Evolutionary conservation across 35 echinoderm and acorn worm species (phyloP), one percentile per base, ranked within the genome.

Genomic region (Apostichopus parvimensis): DNA sequence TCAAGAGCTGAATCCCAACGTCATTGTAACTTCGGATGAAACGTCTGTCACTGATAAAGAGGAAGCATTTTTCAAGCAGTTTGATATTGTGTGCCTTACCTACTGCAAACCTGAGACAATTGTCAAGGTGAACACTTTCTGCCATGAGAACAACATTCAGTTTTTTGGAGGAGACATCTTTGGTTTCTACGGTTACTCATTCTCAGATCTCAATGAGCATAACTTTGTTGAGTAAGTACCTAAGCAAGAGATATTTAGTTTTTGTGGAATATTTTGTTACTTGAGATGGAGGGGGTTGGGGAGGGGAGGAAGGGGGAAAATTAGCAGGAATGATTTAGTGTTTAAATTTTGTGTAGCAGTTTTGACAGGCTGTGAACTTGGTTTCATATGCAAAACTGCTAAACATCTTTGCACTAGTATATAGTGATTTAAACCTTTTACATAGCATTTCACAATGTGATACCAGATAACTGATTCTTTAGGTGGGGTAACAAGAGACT

Each of bases 161-260:
- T 99, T 96, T 83, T 96, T 99, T 79, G 97, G 91, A 73, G 93
- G 95, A 57, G 95, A 99, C 76, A 91, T 96, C 53, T 99, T 87
- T 79, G 97, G 97, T 34, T 96, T 93, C 83, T 96, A 96, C 73
- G 97, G 97, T 26, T 96, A 93, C 79, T 92, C 92, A 71, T 99
- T 99, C 82, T 71, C 93, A 17, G 97, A 96, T 55, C 82, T 99
- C 9, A 95, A 94, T 86, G 95, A 96, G 73, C 97, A 99, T 77
- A 77, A 95, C n/a, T 99, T 87, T 99, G 97, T 99, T 22, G 97
- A 96, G 97, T 99, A 93, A 95, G 97, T 95, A 53, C n/a, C 6
- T 18, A 75, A 20, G 71, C 58, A 9, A 45, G 34, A 45, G 4
- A 4, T 61, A 12, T 61, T 9, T 61, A 12, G 58, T 61, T 61